Conservation (phyloP, 1,140 invertebrate genomes). For the Bombus affinis region DNA sequence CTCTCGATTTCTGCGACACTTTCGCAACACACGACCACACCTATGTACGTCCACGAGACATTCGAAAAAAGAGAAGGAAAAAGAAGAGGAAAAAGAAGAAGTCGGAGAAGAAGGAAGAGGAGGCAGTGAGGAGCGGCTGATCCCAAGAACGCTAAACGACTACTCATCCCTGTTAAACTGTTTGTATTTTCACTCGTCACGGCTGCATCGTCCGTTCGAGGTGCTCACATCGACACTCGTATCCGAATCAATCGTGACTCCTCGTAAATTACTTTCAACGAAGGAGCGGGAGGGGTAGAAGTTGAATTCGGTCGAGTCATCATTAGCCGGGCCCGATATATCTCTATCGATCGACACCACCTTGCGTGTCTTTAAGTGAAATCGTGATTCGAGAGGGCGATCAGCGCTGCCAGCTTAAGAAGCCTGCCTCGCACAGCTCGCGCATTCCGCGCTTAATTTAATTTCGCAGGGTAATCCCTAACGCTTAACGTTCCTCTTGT, state of each 20-base stretch:
- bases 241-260: conserved; percentile 73
- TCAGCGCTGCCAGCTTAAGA: not conserved
- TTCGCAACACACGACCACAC: conserved; percentile 19
- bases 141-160: conserved; percentile 75
- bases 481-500: not conserved
- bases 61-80: not conserved
- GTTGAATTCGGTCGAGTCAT: conserved; percentile 73
- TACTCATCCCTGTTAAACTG: conserved; percentile 82
- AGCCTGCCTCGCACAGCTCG: not conserved
- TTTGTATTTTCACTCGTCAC: conserved; percentile 82
- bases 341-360: conserved; percentile 77
- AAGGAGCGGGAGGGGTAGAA: conserved; percentile 7
- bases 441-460: conserved; percentile 48
- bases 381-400: conserved; percentile 53
- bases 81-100: conserved; percentile 1
- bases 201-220: conserved; percentile 67
- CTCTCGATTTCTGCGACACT: not conserved
- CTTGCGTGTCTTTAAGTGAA: conserved; percentile 70
- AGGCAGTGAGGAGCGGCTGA: conserved; percentile 57
- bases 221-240: conserved; percentile 76
- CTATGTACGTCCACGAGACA: conserved; percentile 29
- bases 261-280: conserved; percentile 63
- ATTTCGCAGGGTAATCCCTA: conserved; percentile 11
- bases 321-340: conserved; percentile 72
- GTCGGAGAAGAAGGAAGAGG: conserved; percentile 10